These are phyloP conservation scores for Protobothrops flavoviridis DNA, from an alignment of 2,113 vertebrate species.

Conservation along the genomic window DNA sequence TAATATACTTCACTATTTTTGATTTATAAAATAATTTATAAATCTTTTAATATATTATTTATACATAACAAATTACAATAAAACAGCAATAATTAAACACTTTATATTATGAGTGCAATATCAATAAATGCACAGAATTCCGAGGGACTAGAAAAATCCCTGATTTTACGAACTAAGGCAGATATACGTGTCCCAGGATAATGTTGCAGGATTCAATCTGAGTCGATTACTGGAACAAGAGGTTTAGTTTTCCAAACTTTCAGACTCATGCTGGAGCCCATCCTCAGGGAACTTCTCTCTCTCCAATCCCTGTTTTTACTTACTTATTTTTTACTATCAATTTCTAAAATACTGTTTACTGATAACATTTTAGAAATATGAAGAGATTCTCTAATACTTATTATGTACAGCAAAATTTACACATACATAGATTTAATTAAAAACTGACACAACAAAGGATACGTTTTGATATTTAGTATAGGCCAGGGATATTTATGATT, in stretches of 20 bases:
- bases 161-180: neutral
- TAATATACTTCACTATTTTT: neutral
- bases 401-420: conserved; percentile 61
- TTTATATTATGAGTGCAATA: neutral
- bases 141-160: neutral
- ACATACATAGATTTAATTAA: conserved; percentile 84
- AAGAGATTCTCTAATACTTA: conserved; percentile 26
- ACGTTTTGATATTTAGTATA: conserved; percentile 79
- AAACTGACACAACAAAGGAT: conserved; percentile 84
- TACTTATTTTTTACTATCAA: neutral
- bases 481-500: conserved; percentile 81
- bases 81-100: neutral
- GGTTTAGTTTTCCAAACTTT: neutral
- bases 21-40: too few species aligned
- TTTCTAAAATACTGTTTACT: neutral
- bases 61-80: neutral
- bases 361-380: conserved; percentile 67
- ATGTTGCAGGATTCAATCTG: neutral
- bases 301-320: neutral
- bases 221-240: neutral
- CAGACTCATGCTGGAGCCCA: neutral
- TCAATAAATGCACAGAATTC: neutral
- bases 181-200: neutral
- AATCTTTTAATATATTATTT: neutral
- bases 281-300: neutral